phyloP scores from a whole-genome alignment of 1,140 invertebrate species.

The Rhyzopertha dominica region DNA sequence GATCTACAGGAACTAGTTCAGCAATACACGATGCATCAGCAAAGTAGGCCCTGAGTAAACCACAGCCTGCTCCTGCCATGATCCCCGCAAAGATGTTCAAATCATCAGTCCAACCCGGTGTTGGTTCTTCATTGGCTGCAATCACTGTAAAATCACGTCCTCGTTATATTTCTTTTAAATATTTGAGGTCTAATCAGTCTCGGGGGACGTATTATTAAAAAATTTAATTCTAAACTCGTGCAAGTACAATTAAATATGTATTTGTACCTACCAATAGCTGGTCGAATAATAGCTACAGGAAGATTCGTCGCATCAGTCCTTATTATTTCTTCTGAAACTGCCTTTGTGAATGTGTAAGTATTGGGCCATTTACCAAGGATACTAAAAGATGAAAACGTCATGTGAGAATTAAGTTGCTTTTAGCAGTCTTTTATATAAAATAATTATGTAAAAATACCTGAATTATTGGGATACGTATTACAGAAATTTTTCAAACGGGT shows the following conservation, averaged over 20 bases:
- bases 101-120: constrained; percentile 10
- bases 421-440: too few relatives aligned
- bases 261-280: constrained; percentile 4
- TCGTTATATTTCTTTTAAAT: background rate
- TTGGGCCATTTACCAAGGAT: constrained; percentile 10
- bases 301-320: background rate
- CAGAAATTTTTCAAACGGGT: too few relatives aligned
- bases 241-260: background rate
- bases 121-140: background rate
- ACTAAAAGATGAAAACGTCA: too few relatives aligned
- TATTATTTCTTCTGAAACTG: constrained; percentile 3
- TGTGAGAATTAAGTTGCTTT: too few relatives aligned
- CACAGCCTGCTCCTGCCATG: too few relatives aligned
- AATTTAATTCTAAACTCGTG: background rate
- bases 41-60: too few relatives aligned
- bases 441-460: too few relatives aligned
- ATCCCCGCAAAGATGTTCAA: too few relatives aligned
- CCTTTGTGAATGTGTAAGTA: constrained; percentile 3
- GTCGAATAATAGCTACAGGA: constrained; percentile 6
- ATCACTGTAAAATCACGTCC: background rate
- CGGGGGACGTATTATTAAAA: background rate
- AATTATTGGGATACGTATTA: too few relatives aligned
- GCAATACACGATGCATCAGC: too few relatives aligned
- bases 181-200: background rate
- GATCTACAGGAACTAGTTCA: too few relatives aligned